These are phyloP conservation scores for Drosophila parabipectinata DNA, from an alignment of 1,140 invertebrate genomes.

Conservation along the genomic window DNA sequence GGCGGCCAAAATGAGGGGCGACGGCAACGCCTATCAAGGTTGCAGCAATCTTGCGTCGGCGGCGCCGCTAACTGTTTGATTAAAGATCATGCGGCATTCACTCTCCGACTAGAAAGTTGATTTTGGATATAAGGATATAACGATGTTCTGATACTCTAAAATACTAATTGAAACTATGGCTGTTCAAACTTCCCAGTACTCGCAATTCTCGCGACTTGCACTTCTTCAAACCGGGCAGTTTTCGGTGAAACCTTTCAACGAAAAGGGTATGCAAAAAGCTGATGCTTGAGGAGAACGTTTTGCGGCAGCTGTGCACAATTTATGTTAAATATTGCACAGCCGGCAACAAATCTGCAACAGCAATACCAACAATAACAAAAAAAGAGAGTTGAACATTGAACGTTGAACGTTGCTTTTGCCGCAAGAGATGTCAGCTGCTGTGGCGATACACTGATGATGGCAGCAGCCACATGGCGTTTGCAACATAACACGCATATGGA, in stretches of 20 bases:
- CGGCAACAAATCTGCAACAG: constrained; percentile 64
- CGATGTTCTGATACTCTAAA: not conserved
- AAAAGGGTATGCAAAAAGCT: constrained; percentile 41
- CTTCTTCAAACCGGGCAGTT: not conserved
- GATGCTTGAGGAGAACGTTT: constrained; percentile 32
- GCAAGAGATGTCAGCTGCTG: constrained; percentile 72
- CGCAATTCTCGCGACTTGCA: not conserved
- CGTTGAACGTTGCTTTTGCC: constrained; percentile 51
- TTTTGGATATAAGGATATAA: not conserved
- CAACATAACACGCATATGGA: constrained; percentile 69
- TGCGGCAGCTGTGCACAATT: constrained; percentile 63
- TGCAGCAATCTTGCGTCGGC: constrained; percentile 69
- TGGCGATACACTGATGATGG: constrained; percentile 32
- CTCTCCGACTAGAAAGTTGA: constrained; percentile 27
- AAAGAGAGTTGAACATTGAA: constrained; percentile 26
- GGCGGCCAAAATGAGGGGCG: constrained; percentile 4
- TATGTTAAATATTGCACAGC: constrained; percentile 71
- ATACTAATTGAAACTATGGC: too few relatives aligned
- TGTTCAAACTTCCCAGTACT: too few relatives aligned
- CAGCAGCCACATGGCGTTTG: constrained; percentile 60
- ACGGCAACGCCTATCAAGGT: constrained; percentile 64
- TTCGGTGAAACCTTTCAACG: not conserved
- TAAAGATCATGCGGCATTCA: constrained; percentile 46
- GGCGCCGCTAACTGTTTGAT: constrained; percentile 74
- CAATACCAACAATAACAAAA: constrained; percentile 19